Evolutionary conservation across 2,888 invertebrate species (phyloP).

Genomic region (Achlya flavicornis): DNA sequence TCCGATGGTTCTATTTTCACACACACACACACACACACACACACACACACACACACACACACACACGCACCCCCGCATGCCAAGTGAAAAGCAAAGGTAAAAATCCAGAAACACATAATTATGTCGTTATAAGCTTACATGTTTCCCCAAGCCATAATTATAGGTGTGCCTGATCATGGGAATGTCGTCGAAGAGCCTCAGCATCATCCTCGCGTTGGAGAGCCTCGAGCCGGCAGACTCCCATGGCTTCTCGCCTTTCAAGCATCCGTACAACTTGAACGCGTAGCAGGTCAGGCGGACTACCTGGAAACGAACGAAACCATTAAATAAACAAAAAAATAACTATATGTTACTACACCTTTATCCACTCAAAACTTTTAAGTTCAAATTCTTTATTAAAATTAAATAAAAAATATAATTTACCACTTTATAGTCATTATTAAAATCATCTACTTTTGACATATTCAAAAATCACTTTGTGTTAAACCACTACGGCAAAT

Average conservation of each 20-base stretch:
- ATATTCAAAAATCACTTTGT: neutral
- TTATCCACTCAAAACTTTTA: neutral
- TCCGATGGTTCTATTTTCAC: no score
- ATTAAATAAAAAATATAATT: neutral
- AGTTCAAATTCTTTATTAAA: no score
- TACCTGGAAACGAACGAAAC: slow-evolving; percentile 72
- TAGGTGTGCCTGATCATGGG: slow-evolving; percentile 90
- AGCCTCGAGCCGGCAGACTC: slow-evolving; percentile 87
- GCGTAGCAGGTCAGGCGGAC: slow-evolving; percentile 91
- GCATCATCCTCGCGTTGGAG: slow-evolving; percentile 89
- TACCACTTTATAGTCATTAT: neutral
- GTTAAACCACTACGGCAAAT: neutral
- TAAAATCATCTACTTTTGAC: neutral
- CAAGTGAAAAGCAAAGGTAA: no score
- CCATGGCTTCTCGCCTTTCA: slow-evolving; percentile 83
- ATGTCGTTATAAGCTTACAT: slow-evolving; percentile 59
- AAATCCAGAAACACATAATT: no score
- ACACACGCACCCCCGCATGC: no score
- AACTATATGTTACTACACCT: neutral
- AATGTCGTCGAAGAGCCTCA: slow-evolving; percentile 93
- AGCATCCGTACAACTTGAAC: slow-evolving; percentile 88
- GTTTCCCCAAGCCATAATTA: slow-evolving; percentile 88
- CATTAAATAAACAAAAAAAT: neutral
- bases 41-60: no score
- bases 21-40: no score